Evolutionary conservation across 2,888 invertebrate genomes (phyloP).

Genomic region (Nycteola revayana): DNA sequence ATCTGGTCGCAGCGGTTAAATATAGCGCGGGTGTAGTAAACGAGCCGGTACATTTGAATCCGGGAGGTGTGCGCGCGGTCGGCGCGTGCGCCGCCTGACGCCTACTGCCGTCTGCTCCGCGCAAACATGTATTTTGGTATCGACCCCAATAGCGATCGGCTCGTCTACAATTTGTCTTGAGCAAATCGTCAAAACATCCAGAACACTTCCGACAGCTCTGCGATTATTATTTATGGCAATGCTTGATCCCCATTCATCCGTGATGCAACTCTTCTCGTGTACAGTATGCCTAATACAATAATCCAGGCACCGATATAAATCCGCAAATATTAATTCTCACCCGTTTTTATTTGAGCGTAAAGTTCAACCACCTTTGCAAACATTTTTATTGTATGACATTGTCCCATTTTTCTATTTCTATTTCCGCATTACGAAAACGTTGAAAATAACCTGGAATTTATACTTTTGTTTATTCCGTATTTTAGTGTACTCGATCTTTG

Average conservation of each 20-base stretch:
- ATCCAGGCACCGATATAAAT: constrained; percentile 5
- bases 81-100: constrained; percentile 75
- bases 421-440: constrained; percentile 20
- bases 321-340: constrained; percentile 6
- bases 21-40: constrained; percentile 69
- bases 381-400: constrained; percentile 26
- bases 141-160: constrained; percentile 77
- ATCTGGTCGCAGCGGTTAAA: constrained; percentile 76
- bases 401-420: constrained; percentile 29
- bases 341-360: constrained; percentile 12
- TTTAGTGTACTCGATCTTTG: constrained; percentile 20
- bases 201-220: constrained; percentile 63
- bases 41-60: constrained; percentile 65
- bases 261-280: constrained; percentile 16
- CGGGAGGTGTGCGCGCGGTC: constrained; percentile 67
- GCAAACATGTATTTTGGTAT: constrained; percentile 77
- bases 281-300: constrained; percentile 11
- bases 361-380: constrained; percentile 30
- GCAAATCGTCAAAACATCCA: constrained; percentile 71
- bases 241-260: constrained; percentile 34
- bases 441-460: constrained; percentile 23
- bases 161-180: constrained; percentile 77
- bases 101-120: constrained; percentile 71
- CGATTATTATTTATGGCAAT: constrained; percentile 50
- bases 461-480: constrained; percentile 9